Conservation (phyloP, 2,888 invertebrate species). For the Onthophagus sagittarius region DNA sequence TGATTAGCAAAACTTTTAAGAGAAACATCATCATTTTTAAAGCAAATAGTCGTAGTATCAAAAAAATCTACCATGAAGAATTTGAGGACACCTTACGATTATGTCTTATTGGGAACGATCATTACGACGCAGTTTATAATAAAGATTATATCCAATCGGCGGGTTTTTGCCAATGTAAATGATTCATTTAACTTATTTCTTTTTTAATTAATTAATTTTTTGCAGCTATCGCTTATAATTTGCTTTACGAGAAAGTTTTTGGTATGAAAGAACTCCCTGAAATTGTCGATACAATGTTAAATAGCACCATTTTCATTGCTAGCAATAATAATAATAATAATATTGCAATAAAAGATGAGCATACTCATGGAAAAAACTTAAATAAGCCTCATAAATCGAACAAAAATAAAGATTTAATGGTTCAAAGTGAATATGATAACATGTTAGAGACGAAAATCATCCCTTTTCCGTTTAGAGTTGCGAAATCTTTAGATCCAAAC, state of each 20-base stretch:
- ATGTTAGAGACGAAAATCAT: conserved; percentile 52
- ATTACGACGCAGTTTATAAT: conserved; percentile 82
- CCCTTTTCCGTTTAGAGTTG: conserved; percentile 90
- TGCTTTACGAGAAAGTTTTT: conserved; percentile 80
- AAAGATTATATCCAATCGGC: conserved; percentile 68
- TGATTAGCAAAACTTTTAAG: conserved; percentile 49
- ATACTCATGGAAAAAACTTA: too few species aligned
- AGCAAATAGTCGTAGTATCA: conserved; percentile 47
- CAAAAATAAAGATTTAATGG: neutral
- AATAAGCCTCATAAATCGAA: too few species aligned
- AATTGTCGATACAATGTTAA: conserved; percentile 46
- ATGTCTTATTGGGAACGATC: conserved; percentile 62
- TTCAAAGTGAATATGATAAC: conserved; percentile 25
- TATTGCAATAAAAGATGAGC: neutral
- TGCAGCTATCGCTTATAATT: conserved; percentile 78
- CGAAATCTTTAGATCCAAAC: conserved; percentile 83
- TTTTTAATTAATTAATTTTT: conserved; percentile 29
- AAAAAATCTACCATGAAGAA: conserved; percentile 41
- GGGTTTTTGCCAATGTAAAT: conserved; percentile 84
- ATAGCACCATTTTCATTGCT: conserved; percentile 36
- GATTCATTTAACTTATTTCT: neutral
- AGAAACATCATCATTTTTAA: conserved; percentile 72
- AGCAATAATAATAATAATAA: neutral
- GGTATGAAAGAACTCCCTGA: conserved; percentile 63
- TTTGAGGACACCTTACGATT: conserved; percentile 42